Percentiles rank a stretch among this genome's conserved stretches.
phyloP scores from a whole-genome alignment of 2,797 vertebrate species.

The Siniperca scherzeri region DNA sequence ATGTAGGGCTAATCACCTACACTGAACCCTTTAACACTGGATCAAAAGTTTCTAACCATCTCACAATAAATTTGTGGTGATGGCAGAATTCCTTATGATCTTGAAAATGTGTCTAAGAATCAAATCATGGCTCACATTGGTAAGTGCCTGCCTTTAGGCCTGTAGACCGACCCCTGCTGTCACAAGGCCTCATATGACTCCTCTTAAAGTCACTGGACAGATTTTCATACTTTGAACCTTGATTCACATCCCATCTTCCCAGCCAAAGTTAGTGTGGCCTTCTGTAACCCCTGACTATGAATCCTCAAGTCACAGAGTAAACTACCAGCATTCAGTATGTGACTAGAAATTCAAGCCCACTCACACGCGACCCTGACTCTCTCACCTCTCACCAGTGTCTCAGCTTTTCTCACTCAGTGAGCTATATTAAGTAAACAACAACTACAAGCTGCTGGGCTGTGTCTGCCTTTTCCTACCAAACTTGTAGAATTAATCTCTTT shows the following conservation, averaged over 20 bases:
- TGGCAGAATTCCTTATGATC: neutral
- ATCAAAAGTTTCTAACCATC: neutral
- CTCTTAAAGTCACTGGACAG: slow-evolving; percentile 35
- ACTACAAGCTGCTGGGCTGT: slow-evolving; percentile 9
- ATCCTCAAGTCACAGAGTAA: slow-evolving; percentile 44
- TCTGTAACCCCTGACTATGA: slow-evolving; percentile 47
- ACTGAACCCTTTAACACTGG: neutral
- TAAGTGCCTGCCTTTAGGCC: slow-evolving; percentile 22
- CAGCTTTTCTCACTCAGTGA: slow-evolving; percentile 31
- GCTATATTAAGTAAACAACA: slow-evolving; percentile 30
- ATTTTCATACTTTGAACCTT: slow-evolving; percentile 38
- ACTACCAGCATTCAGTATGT: slow-evolving; percentile 48
- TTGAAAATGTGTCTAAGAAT: slow-evolving; percentile 22
- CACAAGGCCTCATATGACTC: slow-evolving; percentile 1
- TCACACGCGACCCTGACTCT: slow-evolving; percentile 13
- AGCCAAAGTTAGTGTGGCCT: slow-evolving; percentile 10
- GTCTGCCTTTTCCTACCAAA: slow-evolving; percentile 18
- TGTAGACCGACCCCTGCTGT: slow-evolving; percentile 14
- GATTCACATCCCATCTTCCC: slow-evolving; percentile 25
- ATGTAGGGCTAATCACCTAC: neutral
- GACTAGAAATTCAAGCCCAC: slow-evolving; percentile 46
- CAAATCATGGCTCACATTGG: neutral
- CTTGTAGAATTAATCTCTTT: slow-evolving; percentile 1
- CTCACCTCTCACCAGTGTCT: slow-evolving; percentile 20
- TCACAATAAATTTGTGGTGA: neutral